Base-by-base conservation (phyloP, 2,888 invertebrate species). In the Protodeltote pygarga region DNA sequence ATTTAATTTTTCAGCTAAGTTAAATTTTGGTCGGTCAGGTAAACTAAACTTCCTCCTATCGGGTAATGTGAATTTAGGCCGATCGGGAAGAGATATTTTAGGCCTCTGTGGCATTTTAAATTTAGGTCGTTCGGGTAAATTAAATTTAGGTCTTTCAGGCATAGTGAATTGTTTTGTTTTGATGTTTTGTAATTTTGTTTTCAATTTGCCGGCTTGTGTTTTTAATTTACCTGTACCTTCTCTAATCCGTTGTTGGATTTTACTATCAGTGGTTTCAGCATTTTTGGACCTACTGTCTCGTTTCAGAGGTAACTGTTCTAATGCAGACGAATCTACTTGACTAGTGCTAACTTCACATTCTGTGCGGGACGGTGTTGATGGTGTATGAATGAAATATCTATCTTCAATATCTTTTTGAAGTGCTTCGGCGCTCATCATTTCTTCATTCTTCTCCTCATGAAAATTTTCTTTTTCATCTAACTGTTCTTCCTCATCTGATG, bases 171-270 rank as follows among this genome's bases (percentile, higher is more conserved):
- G 88, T 28, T 93, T 93, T 62, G 93, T 91, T 75, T 94, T 94
- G 3, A 94, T 93, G 52, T 88, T 93, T 71, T 94, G 93, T 44
- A 96, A 76, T 76, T 95, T 95, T 0, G 93, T 93, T 78, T 94
- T 95, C 16, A 97, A 79, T 82, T 95, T 95, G 16, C 94, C 95
- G 9, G 96, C 96, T 78, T 96, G 95, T 23, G 89, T 93, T 66
- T 94, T 94, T 32, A 96, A 70, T 62, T 95, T 94, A 20, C 94
- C 95, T 2, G 96, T 96, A 58, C 96, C 95, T 55, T 92, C 94
- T 59, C 93, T 94, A 16, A 96, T 81, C 9, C 94, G 94, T 61
- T 95, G 94, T 65, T 95, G 94, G 74, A 95, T 91, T 73, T 92
- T 94, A 33, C 85, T 89, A 67, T 93, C 93, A 46, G 89, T 86